phyloP scores from a whole-genome alignment of 2,113 vertebrate species.

The Struthidea cinerea region DNA sequence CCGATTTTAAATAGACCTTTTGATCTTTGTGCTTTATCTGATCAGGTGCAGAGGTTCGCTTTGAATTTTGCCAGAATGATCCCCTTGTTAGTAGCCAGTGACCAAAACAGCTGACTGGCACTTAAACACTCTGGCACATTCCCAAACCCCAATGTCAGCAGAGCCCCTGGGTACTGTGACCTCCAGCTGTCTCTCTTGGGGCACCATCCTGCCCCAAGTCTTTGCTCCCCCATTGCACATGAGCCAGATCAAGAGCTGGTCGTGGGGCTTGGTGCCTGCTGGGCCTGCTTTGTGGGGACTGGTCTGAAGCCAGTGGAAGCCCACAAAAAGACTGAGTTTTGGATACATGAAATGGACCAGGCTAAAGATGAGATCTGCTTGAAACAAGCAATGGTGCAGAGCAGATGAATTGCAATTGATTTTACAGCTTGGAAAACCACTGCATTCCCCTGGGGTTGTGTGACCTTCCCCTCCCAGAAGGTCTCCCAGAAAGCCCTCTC shows the following conservation, averaged over 20 bases:
- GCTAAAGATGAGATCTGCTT: not conserved
- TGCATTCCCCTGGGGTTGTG: not conserved
- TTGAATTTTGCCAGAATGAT: not conserved
- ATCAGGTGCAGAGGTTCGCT: not conserved
- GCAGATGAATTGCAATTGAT: not conserved
- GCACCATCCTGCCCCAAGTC: not conserved
- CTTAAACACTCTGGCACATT: not conserved
- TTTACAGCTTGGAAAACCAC: not conserved
- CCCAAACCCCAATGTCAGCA: not conserved
- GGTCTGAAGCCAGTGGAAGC: not conserved
- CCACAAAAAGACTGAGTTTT: not conserved
- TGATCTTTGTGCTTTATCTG: not conserved
- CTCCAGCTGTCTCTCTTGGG: not conserved
- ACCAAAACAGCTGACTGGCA: not conserved
- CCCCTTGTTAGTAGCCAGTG: not conserved
- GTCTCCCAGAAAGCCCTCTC: not conserved
- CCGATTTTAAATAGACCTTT: not conserved
- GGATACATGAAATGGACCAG: not conserved
- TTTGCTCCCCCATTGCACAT: not conserved
- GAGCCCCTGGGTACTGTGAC: not conserved
- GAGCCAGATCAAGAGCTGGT: not conserved
- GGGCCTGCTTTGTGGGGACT: not conserved
- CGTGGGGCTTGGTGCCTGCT: fast-evolving
- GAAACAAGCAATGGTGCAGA: not conserved
- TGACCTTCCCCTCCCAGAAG: not conserved